phyloP scores from a whole-genome alignment of 2,888 invertebrate genomes.

The Boloria selene region DNA sequence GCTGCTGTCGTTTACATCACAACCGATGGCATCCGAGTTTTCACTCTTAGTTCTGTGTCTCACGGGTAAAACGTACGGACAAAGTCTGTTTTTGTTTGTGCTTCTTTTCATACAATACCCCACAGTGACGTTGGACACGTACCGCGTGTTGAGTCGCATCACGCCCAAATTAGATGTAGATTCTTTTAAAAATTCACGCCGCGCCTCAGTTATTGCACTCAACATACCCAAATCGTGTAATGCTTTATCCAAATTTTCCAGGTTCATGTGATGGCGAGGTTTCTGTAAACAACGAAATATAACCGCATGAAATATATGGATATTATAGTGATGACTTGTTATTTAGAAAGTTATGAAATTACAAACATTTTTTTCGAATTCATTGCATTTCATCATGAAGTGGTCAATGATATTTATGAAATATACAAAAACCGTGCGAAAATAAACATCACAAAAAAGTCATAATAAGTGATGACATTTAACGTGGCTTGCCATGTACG shows the following conservation, averaged over 20 bases:
- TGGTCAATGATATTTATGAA: slow-evolving; percentile 54
- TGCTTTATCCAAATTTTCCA: slow-evolving; percentile 82
- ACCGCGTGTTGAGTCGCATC: slow-evolving; percentile 83
- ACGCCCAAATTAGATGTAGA: slow-evolving; percentile 73
- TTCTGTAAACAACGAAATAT: slow-evolving; percentile 68
- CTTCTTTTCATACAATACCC: slow-evolving; percentile 82
- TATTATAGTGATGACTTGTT: slow-evolving; percentile 4
- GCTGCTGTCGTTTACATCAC: slow-evolving; percentile 61
- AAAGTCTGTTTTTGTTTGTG: slow-evolving; percentile 80
- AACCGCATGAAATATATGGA: slow-evolving; percentile 25
- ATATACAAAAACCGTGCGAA: slow-evolving; percentile 65
- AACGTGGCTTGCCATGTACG: slow-evolving; percentile 25
- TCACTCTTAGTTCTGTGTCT: slow-evolving; percentile 84
- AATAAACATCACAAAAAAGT: slow-evolving; percentile 81
- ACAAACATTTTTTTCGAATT: slow-evolving; percentile 65
- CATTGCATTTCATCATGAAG: slow-evolving; percentile 73
- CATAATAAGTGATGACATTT: slow-evolving; percentile 58
- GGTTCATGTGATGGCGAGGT: slow-evolving; percentile 70
- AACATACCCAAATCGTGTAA: slow-evolving; percentile 84
- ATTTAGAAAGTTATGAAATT: slow-evolving; percentile 32
- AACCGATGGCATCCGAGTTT: slow-evolving; percentile 79
- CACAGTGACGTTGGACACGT: slow-evolving; percentile 84
- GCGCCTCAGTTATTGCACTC: slow-evolving; percentile 82
- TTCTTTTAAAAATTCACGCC: slow-evolving; percentile 81
- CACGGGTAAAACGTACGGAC: slow-evolving; percentile 82